Conservation (phyloP, 2,797 vertebrate species). For the Acanthurus leucopareius region DNA sequence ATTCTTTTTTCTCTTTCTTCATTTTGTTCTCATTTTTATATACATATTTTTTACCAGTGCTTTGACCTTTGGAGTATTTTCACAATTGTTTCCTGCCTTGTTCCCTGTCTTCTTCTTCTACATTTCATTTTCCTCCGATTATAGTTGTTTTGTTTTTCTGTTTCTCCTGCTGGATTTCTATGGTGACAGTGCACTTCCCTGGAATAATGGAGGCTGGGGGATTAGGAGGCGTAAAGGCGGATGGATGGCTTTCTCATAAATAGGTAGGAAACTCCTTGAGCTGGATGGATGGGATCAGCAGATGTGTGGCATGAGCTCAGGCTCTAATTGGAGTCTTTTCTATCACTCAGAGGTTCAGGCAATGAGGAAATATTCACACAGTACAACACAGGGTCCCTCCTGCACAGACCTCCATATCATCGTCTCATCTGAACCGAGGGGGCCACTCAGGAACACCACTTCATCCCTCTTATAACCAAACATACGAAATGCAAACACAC, state of each 20-base stretch:
- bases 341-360: conserved; percentile 56
- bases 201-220: conserved; percentile 85
- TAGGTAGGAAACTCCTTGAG: conserved; percentile 87
- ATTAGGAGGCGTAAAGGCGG: conserved; percentile 85
- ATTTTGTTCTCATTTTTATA: conserved; percentile 40
- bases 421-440: conserved; percentile 52
- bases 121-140: conserved; percentile 50
- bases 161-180: conserved; percentile 85
- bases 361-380: conserved; percentile 49
- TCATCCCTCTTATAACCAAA: conserved; percentile 51
- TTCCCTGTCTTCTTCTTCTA: conserved; percentile 59
- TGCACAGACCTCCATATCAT: conserved; percentile 43
- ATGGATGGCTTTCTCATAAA: conserved; percentile 87
- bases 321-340: conserved; percentile 79
- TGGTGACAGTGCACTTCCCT: conserved; percentile 86
- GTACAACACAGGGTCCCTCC: conserved; percentile 48
- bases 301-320: conserved; percentile 82
- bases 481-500: conserved; percentile 14
- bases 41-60: conserved; percentile 47
- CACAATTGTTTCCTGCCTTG: conserved; percentile 79
- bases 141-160: conserved; percentile 86
- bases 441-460: conserved; percentile 44
- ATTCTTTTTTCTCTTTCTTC: conserved; percentile 68
- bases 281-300: conserved; percentile 83
- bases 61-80: conserved; percentile 81